phyloP scores from a whole-genome alignment of 1,140 invertebrate species.

The Magallana gigas region DNA sequence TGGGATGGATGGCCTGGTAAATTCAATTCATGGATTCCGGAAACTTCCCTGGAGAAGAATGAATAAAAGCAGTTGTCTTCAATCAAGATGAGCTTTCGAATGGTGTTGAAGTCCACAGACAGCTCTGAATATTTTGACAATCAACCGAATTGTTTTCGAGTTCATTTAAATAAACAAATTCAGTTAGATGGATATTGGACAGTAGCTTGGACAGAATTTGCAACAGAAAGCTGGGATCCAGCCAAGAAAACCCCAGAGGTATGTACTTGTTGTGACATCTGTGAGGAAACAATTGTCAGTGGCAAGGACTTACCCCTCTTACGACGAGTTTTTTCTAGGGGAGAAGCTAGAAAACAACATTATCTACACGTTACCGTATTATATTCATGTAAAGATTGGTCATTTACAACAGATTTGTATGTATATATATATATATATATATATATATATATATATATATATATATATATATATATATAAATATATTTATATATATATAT shows the following conservation, averaged over 20 bases:
- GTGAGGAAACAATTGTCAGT: constrained; percentile 33
- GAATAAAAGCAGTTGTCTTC: background rate
- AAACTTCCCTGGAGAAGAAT: constrained; percentile 9
- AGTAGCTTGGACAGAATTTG: constrained; percentile 35
- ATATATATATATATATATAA: no score
- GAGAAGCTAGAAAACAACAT: constrained; percentile 35
- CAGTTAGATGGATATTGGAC: constrained; percentile 40
- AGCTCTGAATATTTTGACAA: constrained; percentile 43
- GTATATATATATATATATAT: no score
- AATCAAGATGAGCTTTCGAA: constrained; percentile 39
- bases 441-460: no score
- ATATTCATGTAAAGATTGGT: constrained; percentile 36
- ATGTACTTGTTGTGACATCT: constrained; percentile 30
- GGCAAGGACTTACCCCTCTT: constrained; percentile 34
- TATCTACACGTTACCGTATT: constrained; percentile 41
- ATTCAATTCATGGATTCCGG: constrained; percentile 56
- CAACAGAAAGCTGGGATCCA: constrained; percentile 19
- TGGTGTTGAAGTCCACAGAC: constrained; percentile 41
- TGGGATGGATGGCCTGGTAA: constrained; percentile 53
- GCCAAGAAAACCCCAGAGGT: constrained; percentile 13
- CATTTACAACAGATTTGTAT: constrained; percentile 39
- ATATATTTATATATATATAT: no score
- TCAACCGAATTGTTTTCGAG: constrained; percentile 32
- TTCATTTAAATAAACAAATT: constrained; percentile 40
- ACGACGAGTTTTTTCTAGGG: constrained; percentile 37